Evolutionary conservation across 2,888 invertebrate species (phyloP).

Genomic region (Exephanes ischioxanthus): DNA sequence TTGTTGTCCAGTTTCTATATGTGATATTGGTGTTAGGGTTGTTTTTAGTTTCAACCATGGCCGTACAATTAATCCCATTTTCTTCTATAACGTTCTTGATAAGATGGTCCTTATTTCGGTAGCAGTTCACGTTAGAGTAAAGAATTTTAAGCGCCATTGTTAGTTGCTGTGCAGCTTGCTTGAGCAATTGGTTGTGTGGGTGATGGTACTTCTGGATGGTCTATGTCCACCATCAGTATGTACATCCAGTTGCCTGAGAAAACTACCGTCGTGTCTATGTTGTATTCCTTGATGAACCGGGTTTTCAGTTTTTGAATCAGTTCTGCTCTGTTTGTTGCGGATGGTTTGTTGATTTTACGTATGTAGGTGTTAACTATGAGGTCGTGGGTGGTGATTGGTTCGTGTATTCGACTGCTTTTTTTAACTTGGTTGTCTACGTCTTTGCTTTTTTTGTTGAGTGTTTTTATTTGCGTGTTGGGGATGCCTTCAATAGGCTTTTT

Average conservation of each 20-base stretch:
- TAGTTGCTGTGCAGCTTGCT: not conserved
- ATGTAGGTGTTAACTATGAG: conserved; percentile 21
- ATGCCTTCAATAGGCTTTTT: conserved; percentile 22
- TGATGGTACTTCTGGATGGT: not conserved
- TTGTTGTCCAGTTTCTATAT: too few species aligned
- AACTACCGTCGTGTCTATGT: conserved; percentile 13
- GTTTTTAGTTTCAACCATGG: too few species aligned
- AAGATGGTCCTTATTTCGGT: not conserved
- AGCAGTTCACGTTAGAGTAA: too few species aligned
- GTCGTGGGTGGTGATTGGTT: conserved; percentile 37
- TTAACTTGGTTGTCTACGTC: not conserved
- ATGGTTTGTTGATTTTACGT: conserved; percentile 42
- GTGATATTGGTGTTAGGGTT: too few species aligned
- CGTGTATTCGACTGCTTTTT: conserved; percentile 12
- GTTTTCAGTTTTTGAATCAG: conserved; percentile 14
- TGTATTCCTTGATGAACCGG: conserved; percentile 15
- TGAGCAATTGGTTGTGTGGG: conserved; percentile 15
- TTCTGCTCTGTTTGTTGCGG: conserved; percentile 23
- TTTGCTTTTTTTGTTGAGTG: conserved; percentile 23
- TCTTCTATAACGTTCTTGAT: too few species aligned
- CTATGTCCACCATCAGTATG: conserved; percentile 12
- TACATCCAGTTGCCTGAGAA: conserved; percentile 16
- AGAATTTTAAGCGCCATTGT: conserved; percentile 25
- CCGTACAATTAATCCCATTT: too few species aligned
- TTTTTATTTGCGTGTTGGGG: conserved; percentile 28